phyloP scores from a whole-genome alignment of 2,113 vertebrate species.

The Plecotus auritus region DNA sequence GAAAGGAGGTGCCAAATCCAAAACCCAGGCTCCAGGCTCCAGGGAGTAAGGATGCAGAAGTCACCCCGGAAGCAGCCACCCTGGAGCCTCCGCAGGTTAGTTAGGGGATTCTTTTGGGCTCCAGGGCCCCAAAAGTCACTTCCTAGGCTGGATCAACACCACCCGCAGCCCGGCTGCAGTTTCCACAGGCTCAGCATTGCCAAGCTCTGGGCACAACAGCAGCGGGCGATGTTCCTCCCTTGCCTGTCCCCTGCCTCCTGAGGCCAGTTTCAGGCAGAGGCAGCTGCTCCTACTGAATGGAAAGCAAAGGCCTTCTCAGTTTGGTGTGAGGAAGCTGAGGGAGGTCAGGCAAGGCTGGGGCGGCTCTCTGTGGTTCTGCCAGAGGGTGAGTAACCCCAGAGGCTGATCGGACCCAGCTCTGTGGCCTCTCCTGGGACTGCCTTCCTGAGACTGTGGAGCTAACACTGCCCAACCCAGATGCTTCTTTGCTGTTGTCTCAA shows the following conservation, averaged over 20 bases:
- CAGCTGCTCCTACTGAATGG: neutral
- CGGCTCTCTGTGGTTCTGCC: neutral
- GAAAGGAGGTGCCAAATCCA: neutral
- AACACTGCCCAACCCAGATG: neutral
- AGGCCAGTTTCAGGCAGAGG: neutral
- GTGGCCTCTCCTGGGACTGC: neutral
- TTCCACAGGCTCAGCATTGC: neutral
- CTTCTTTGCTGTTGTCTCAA: conserved; percentile 8
- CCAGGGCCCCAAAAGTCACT: neutral
- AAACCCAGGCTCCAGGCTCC: neutral
- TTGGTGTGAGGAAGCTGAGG: neutral
- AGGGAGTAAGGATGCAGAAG: neutral
- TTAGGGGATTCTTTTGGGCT: neutral
- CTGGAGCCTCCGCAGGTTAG: neutral
- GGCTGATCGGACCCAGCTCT: neutral
- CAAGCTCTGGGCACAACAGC: neutral
- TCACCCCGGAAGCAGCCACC: neutral
- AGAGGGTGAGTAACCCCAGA: neutral
- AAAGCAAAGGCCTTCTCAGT: neutral
- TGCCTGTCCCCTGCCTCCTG: neutral
- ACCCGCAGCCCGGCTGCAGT: neutral
- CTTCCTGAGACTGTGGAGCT: neutral
- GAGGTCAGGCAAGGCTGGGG: neutral
- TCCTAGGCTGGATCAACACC: neutral
- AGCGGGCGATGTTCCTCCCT: neutral